These are phyloP conservation scores for Limnephilus auricula DNA, from an alignment of 2,888 invertebrate species.

Conservation along the genomic window DNA sequence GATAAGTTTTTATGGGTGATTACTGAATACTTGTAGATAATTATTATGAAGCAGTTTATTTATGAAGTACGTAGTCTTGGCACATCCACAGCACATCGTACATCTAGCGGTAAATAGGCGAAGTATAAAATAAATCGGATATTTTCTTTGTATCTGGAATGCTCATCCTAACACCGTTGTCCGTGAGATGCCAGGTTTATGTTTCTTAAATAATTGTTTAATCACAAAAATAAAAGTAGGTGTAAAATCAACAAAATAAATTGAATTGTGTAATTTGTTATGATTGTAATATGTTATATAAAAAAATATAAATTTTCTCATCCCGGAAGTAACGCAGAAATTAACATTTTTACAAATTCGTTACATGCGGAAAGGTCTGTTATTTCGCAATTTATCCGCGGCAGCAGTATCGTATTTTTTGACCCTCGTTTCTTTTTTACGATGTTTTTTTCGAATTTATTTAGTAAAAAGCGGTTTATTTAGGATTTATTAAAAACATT, in stretches of 20 bases:
- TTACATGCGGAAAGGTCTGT: neutral
- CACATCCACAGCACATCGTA: neutral
- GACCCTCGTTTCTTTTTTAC: neutral
- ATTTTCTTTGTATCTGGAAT: neutral
- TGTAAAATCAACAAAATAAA: neutral
- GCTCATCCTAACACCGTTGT: neutral
- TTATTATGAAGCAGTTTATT: neutral
- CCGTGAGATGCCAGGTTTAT: neutral
- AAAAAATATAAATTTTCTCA: neutral
- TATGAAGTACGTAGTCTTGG: neutral
- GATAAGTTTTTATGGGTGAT: neutral
- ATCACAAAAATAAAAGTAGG: neutral
- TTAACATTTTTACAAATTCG: neutral
- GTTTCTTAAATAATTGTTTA: neutral
- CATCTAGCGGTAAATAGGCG: neutral
- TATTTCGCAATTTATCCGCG: neutral
- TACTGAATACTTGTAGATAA: conserved; percentile 2
- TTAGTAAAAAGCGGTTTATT: neutral
- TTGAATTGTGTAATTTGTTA: neutral
- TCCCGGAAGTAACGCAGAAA: neutral
- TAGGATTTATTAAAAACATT: neutral
- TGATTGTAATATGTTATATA: neutral
- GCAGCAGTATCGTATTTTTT: neutral
- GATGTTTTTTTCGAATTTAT: neutral
- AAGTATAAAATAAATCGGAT: neutral